Evolutionary conservation across 2,113 vertebrate genomes (phyloP).

Genomic region (Eonycteris spelaea): DNA sequence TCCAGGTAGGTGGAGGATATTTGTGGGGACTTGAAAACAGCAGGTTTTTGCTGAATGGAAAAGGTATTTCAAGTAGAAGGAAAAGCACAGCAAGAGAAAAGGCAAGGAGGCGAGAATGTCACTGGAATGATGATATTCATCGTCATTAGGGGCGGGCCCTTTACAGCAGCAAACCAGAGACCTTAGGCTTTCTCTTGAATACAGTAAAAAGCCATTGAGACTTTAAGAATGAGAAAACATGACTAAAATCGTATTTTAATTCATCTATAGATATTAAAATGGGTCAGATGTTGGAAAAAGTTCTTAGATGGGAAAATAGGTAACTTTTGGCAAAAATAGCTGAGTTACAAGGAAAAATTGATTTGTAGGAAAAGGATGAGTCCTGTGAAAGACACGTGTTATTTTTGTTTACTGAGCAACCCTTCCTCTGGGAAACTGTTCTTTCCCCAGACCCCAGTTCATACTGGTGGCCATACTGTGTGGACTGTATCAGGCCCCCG

Average conservation of each 20-base stretch:
- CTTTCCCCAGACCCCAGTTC: not conserved
- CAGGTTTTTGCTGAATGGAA: not conserved
- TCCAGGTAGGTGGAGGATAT: not conserved
- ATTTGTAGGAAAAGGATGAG: not conserved
- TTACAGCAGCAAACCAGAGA: not conserved
- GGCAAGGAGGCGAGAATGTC: not conserved
- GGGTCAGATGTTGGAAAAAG: not conserved
- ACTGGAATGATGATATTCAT: not conserved
- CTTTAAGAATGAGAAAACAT: not conserved
- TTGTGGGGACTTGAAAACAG: not conserved
- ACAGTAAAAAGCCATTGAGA: not conserved
- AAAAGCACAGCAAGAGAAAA: not conserved
- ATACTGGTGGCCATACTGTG: not conserved
- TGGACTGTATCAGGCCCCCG: not conserved
- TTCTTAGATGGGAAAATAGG: not conserved
- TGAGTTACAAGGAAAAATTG: not conserved
- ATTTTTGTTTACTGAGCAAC: not conserved
- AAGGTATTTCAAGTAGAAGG: not conserved
- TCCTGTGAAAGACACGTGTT: not conserved
- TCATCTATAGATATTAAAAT: not conserved
- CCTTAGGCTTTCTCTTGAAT: not conserved
- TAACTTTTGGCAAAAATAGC: not conserved
- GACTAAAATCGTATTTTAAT: not conserved
- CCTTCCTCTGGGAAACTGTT: not conserved
- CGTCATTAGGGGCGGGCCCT: not conserved